phyloP scores from a whole-genome alignment of 2,888 invertebrate species.

The Drosophila borealis region DNA sequence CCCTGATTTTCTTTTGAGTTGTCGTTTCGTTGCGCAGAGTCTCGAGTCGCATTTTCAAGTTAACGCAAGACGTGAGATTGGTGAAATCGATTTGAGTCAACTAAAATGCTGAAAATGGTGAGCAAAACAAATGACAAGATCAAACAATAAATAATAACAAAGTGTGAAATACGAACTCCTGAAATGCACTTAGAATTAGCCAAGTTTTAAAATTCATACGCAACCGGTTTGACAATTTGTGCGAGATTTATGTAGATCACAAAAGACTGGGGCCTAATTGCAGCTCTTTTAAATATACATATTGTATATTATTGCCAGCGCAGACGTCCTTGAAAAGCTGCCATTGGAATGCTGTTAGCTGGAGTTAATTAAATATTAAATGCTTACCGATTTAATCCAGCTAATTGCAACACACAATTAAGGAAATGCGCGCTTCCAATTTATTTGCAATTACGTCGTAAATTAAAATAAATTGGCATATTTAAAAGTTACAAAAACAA shows the following conservation, averaged over 20 bases:
- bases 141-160: neutral
- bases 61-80: constrained; percentile 52
- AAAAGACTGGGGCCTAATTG: constrained; percentile 48
- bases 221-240: constrained; percentile 50
- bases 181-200: constrained; percentile 19
- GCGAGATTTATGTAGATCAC: constrained; percentile 52
- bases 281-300: constrained; percentile 25
- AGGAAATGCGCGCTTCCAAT: constrained; percentile 4
- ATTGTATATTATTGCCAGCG: constrained; percentile 1
- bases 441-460: neutral
- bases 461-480: neutral
- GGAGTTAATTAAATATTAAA: constrained; percentile 23
- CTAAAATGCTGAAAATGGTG: constrained; percentile 61
- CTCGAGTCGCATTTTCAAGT: constrained; percentile 44
- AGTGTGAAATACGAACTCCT: constrained; percentile 23
- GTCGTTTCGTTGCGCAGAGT: constrained; percentile 85
- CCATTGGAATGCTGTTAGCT: constrained; percentile 39
- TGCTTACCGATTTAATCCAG: constrained; percentile 22
- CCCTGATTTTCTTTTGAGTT: constrained; percentile 85
- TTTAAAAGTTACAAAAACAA: neutral
- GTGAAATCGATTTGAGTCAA: constrained; percentile 61
- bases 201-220: constrained; percentile 31
- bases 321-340: constrained; percentile 46
- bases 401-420: constrained; percentile 11
- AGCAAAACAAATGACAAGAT: constrained; percentile 45